Percentiles rank a stretch among this genome's conserved stretches.
These are phyloP conservation scores for Tragulus kanchil DNA, from an alignment of 2,113 vertebrate species.

Conservation along the genomic window DNA sequence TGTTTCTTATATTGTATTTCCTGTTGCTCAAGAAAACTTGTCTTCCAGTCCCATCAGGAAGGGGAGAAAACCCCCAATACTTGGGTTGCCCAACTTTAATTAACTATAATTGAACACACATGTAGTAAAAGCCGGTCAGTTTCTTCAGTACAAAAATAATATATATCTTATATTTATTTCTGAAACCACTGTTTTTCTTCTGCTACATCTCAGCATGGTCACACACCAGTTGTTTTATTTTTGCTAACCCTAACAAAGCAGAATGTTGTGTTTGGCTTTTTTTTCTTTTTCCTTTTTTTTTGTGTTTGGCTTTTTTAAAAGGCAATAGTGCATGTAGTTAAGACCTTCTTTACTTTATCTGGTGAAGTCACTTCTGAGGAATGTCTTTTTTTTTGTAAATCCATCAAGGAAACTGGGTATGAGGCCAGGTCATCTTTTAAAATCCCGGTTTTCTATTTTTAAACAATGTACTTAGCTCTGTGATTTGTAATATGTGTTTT, in stretches of 20 bases:
- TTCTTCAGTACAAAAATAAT: constrained; percentile 62
- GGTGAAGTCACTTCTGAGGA: constrained; percentile 71
- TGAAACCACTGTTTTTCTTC: constrained; percentile 57
- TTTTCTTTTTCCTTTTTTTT: neutral
- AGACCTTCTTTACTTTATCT: constrained; percentile 73
- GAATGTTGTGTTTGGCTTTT: constrained; percentile 77
- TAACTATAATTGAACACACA: constrained; percentile 66
- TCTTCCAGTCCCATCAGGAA: constrained; percentile 37
- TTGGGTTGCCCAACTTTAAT: constrained; percentile 53
- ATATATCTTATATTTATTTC: constrained; percentile 39
- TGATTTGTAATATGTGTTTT: constrained; percentile 23
- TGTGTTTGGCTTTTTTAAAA: constrained; percentile 75
- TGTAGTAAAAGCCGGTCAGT: neutral
- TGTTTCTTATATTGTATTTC: no score
- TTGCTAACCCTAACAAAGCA: constrained; percentile 74
- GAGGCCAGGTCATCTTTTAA: constrained; percentile 36
- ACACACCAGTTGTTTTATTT: constrained; percentile 54
- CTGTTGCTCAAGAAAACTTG: constrained; percentile 51
- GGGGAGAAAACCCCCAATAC: neutral
- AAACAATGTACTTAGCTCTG: neutral
- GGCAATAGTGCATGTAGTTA: constrained; percentile 62
- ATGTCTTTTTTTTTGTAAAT: constrained; percentile 66
- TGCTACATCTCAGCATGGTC: constrained; percentile 62
- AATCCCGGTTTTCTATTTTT: constrained; percentile 59
- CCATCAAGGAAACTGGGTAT: constrained; percentile 57